Evolutionary conservation across 1,140 invertebrate genomes (phyloP).

Genomic region (Cydia amplana): DNA sequence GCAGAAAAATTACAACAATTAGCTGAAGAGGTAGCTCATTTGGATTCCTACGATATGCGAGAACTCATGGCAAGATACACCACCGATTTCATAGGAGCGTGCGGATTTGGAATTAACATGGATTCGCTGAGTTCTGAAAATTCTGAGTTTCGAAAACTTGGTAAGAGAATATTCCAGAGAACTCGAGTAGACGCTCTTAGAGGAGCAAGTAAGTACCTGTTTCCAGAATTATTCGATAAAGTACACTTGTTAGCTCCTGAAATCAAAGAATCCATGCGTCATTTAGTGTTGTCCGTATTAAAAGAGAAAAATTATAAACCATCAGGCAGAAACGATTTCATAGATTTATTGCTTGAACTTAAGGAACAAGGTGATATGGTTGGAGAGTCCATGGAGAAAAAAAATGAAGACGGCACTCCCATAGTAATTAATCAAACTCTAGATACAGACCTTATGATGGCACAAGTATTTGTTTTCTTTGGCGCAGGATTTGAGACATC

Average conservation of each 20-base stretch:
- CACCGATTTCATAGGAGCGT: constrained; percentile 80
- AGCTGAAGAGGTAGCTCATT: constrained; percentile 54
- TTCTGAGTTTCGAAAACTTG: constrained; percentile 75
- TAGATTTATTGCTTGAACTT: constrained; percentile 78
- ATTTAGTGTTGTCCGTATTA: constrained; percentile 62
- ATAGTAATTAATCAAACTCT: constrained; percentile 42
- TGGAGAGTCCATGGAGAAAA: constrained; percentile 43
- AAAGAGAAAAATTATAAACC: constrained; percentile 70
- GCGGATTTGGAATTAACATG: constrained; percentile 81
- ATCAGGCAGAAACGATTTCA: constrained; percentile 74
- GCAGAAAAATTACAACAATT: constrained; percentile 70
- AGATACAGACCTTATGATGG: constrained; percentile 41
- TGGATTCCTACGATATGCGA: constrained; percentile 75
- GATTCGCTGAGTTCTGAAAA: constrained; percentile 78
- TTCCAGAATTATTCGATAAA: constrained; percentile 45
- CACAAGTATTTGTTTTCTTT: constrained; percentile 56
- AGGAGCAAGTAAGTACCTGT: constrained; percentile 39
- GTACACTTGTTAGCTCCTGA: constrained; percentile 46
- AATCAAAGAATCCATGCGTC: constrained; percentile 50
- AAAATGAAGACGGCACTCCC: constrained; percentile 39
- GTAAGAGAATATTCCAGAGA: constrained; percentile 54
- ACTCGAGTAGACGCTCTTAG: constrained; percentile 43
- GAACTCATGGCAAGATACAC: constrained; percentile 76
- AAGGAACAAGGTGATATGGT: constrained; percentile 68
- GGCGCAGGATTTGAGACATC: constrained; percentile 61